These are phyloP conservation scores for Pseudomyrmex flavicornis DNA, from an alignment of 1,140 invertebrate species.

Conservation along the genomic window DNA sequence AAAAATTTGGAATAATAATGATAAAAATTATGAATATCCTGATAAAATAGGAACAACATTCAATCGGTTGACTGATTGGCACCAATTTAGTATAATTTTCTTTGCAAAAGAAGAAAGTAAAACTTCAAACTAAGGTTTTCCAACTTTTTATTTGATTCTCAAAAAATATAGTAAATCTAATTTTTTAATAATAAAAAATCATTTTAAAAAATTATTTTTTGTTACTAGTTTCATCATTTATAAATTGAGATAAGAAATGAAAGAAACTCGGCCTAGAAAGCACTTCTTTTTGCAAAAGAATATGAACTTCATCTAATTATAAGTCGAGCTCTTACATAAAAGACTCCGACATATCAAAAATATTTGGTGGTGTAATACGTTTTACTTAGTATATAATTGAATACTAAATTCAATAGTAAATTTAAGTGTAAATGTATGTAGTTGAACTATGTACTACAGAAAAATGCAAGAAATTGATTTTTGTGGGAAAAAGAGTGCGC, in stretches of 20 bases:
- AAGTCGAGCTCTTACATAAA: neutral
- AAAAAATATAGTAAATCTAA: too few relatives aligned
- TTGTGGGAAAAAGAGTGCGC: neutral
- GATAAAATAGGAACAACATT: too few relatives aligned
- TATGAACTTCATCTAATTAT: neutral
- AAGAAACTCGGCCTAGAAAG: neutral
- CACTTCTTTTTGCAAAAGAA: neutral
- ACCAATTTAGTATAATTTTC: too few relatives aligned
- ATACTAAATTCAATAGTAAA: neutral
- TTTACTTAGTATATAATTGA: constrained; percentile 5
- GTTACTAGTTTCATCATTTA: too few relatives aligned
- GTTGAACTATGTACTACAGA: neutral
- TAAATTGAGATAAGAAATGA: neutral
- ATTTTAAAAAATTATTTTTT: too few relatives aligned
- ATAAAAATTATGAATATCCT: too few relatives aligned
- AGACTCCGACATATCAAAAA: neutral
- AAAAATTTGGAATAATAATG: too few relatives aligned
- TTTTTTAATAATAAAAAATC: too few relatives aligned
- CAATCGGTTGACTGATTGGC: too few relatives aligned
- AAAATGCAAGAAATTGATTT: constrained; percentile 9
- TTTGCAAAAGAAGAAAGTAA: too few relatives aligned
- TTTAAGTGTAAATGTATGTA: neutral
- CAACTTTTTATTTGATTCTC: too few relatives aligned
- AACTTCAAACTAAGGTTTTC: too few relatives aligned
- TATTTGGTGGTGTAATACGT: neutral